Conservation (phyloP, 2,888 invertebrate genomes). For the Tubulanus polymorphus region DNA sequence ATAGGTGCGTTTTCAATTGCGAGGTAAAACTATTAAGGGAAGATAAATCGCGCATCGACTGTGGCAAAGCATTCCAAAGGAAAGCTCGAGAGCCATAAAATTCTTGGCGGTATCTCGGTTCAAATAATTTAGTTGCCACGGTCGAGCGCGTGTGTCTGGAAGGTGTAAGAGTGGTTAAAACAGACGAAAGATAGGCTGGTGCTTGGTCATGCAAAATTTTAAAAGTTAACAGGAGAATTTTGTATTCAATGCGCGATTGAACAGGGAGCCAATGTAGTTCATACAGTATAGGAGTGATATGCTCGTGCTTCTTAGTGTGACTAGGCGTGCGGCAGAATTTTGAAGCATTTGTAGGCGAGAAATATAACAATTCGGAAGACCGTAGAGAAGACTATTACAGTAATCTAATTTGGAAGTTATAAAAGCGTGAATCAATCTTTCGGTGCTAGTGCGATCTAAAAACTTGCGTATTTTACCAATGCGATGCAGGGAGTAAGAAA, state of each 20-base stretch:
- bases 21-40: too few species aligned
- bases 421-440: not conserved
- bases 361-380: not conserved
- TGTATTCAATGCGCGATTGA: not conserved
- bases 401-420: not conserved
- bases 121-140: too few species aligned
- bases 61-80: too few species aligned
- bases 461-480: not conserved
- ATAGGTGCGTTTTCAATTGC: too few species aligned
- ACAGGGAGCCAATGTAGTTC: not conserved
- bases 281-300: not conserved
- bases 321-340: not conserved
- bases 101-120: too few species aligned
- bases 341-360: not conserved
- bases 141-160: too few species aligned
- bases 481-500: not conserved
- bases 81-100: too few species aligned
- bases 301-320: not conserved
- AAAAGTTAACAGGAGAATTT: too few species aligned
- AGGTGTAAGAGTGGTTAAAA: too few species aligned
- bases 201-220: too few species aligned
- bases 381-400: not conserved
- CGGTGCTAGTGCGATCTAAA: not conserved
- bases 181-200: too few species aligned
- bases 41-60: too few species aligned